A percentile compares a stretch with the other conserved stretches of the same genome.
Conservation (phyloP, 35 echinoderm and acorn worm genomes). For the Apostichopus japonicus region DNA sequence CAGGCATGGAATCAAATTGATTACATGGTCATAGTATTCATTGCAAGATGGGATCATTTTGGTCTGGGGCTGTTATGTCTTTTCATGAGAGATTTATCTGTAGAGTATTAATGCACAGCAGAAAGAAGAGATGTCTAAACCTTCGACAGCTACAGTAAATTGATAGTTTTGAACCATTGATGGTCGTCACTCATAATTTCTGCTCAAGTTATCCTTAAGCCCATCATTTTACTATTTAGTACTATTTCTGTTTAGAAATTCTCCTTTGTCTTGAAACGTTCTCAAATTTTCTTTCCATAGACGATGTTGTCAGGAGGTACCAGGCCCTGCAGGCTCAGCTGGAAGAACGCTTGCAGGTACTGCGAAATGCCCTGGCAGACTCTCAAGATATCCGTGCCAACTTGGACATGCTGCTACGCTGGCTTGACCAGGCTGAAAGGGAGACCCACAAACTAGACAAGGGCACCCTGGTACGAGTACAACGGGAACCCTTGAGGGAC, state of each 20-base stretch:
- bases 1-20: no score
- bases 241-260: not conserved
- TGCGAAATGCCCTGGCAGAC: slow-evolving; percentile 80
- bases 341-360: slow-evolving; percentile 67
- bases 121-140: no score
- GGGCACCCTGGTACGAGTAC: slow-evolving; percentile 78
- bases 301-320: slow-evolving; percentile 81
- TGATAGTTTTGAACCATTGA: no score
- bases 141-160: no score
- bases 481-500: slow-evolving; percentile 88
- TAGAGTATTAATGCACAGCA: no score
- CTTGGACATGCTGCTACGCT: slow-evolving; percentile 81
- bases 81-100: no score
- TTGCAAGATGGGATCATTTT: no score
- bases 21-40: no score
- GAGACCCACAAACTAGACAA: slow-evolving; percentile 89
- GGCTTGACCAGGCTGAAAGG: slow-evolving; percentile 88
- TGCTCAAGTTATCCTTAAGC: no score
- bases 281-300: slow-evolving; percentile 7
- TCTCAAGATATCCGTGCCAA: slow-evolving; percentile 83
- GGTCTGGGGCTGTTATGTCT: no score
- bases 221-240: not conserved
- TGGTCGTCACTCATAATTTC: no score
- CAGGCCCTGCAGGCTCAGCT: slow-evolving; percentile 74
- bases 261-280: not conserved